Base-by-base conservation (phyloP, 2,113 vertebrate species). In the Vanacampus margaritifer region DNA sequence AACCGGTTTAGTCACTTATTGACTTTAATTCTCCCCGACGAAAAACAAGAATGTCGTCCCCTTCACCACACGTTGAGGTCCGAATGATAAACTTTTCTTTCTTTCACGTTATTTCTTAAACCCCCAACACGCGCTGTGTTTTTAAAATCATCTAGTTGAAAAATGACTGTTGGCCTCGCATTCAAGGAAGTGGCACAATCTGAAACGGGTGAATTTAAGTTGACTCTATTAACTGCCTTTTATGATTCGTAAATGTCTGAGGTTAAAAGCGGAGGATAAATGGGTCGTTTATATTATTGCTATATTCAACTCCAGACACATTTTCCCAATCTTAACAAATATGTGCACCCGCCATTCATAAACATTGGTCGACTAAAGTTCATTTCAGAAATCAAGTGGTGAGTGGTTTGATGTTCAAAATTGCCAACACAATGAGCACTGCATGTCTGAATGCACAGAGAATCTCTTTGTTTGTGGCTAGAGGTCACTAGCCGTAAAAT, bases 1-100 rank as follows among this genome's bases (percentile, higher is more conserved):
- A 76, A 88, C 83, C 68, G 69, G 80, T 87, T 83, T 10, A 14
- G 69, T 82, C 73, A 82, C 73, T 79, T 59, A 75, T 82, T 82
- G 79, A 79, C 81, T 26, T 4, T 1, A 32, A 32, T 32, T 7
- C 45, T 36, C 69, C 6, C 57, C 56, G 71, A 48, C 50, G 6
- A n/a, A 24, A 37, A 65, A 13, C 19, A n/a, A 12, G 19, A 45
- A 41, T 39, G 21, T 12, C 0, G 2, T 23, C 13, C 19, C 16
- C 21, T 21, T n/a, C 24, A 21, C 24, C 14, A n/a, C n/a, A 57
- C 23, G 24, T 4, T 6, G 12, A 35, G 26, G 9, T 58, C n/a
- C 17, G 32, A 35, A 58, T 35, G 26, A 9, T 21, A 50, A 3
- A 19, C 8, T 21, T 19, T 21, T 19, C n/a, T n/a, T 21, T 48